Evolutionary conservation across 1,140 invertebrate genomes (phyloP), one percentile per base, ranked within the genome.

Genomic region (Pogonomyrmex californicus): DNA sequence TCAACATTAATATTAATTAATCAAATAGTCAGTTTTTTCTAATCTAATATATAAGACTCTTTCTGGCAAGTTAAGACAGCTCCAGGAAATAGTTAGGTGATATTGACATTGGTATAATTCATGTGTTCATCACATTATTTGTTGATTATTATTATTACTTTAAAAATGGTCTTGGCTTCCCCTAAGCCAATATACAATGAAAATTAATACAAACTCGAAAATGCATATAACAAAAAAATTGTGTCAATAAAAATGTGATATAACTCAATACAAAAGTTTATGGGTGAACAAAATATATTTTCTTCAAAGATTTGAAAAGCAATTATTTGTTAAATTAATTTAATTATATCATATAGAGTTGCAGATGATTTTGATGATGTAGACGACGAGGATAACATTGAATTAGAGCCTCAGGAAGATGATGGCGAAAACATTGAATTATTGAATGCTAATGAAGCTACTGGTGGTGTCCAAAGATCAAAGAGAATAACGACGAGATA

Each of bases 401-500:
- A 97, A 90, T 95, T 97, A 81, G 95, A 97, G 30, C 95, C 96
- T 75, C 96, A 96, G 78, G 96, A 96, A 89, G 96, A 96, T 89
- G 96, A 96, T 60, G 96, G 94, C 73, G 96, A 96, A 87, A 97
- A 97, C 93, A 96, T 98, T 71, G 97, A 98, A 92, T 95, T 98
- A 49, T 91, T 98, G 58, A 95, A 97, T 3, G 96, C 97, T 0
- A 97, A 97, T 0, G 97, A 98, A 92, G 97, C 96, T 65, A 97
- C 96, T 4, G 97, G 97, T 17, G 97, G 97, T 70, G 97, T 98
- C 0, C 97, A 97, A 81, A 98, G 98, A 93, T 97, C 97, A 0
- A 98, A 98, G 93, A 95, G 98, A 54, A 98, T 99, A 62, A 99
- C 98, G 3, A 98, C 98, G 0, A 97, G 97, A 93, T 99, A 98